Base-by-base conservation (phyloP, 2,888 invertebrate genomes). In the Drosophila algonquin region DNA sequence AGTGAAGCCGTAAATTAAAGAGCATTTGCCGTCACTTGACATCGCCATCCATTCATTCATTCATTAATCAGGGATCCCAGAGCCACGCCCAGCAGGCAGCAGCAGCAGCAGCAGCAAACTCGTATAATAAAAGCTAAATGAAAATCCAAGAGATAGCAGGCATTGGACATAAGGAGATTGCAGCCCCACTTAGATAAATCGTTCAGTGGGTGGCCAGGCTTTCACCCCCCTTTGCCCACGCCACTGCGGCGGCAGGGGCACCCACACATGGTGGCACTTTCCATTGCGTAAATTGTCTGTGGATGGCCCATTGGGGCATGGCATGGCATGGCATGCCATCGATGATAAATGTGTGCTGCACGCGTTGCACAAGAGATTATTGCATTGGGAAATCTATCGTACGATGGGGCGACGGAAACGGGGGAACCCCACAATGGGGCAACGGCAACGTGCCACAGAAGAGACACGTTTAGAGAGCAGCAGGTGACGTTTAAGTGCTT, bases 341-440 rank as follows among this genome's bases (percentile, higher is more conserved):
- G 74, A 78, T 88, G 83, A 83, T 88, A 86, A 82, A 83, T 86
- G 88, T 67, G 76, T 61, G 73, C 53, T 57, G 56, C 59, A 73
- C 48, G 35, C 35, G 67, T 73, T 76, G 54, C 68, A 60, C 47
- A 59, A 75, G 82, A 61, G 79, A 62, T 56, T 51, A 27, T 80
- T 76, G 86, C 88, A 78, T 73, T 61, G 52, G 70, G 21, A 67
- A 73, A 88, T 80, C 54, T 44, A 59, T 55, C 14, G 40, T 40
- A 2, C n/a, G 47, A 54, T 55, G 74, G 64, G 35, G 57, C 50
- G 32, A 21, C 8, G 14, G 32, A 35, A 40, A 24, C 14, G 16
- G 12, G 21, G 9, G 9, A 9, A 24, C 24, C 24, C 30, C 21
- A 21, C 21, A 21, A 21, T 3, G 21, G 21, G 30, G 10, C 24